Evolutionary conservation across 2,888 invertebrate species (phyloP).

Genomic region (Gortyna flavago): DNA sequence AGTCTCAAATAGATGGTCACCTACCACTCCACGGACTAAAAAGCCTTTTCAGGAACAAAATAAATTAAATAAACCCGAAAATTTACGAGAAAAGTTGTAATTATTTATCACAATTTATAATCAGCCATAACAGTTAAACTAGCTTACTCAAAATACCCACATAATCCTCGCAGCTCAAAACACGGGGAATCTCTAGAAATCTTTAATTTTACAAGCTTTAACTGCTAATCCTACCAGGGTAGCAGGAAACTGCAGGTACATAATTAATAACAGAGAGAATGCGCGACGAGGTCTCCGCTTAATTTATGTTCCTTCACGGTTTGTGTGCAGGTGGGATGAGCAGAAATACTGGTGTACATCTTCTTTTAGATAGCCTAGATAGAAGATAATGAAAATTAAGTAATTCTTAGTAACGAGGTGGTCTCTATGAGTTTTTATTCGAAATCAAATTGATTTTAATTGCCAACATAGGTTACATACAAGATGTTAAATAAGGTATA

Average conservation of each 20-base stretch:
- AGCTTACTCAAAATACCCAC: neutral
- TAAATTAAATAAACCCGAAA: too few species aligned
- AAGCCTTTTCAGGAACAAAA: neutral
- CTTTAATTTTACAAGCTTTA: constrained; percentile 47
- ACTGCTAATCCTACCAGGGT: constrained; percentile 37
- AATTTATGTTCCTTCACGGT: constrained; percentile 53
- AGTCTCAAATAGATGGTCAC: neutral
- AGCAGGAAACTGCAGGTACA: constrained; percentile 49
- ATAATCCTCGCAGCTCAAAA: constrained; percentile 31
- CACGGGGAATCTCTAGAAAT: constrained; percentile 37
- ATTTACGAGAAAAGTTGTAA: neutral
- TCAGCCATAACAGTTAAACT: neutral
- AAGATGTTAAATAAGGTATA: neutral
- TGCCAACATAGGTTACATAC: neutral
- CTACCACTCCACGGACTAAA: neutral
- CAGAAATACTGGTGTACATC: neutral
- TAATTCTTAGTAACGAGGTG: neutral
- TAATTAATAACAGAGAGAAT: constrained; percentile 52
- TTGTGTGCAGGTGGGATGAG: neutral
- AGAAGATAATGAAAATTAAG: neutral
- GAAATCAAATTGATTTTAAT: too few species aligned
- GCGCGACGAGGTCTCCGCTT: constrained; percentile 41
- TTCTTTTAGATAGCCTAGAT: neutral
- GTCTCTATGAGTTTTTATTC: too few species aligned
- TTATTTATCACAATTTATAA: constrained; percentile 3